Conservation (phyloP, 1,140 invertebrate genomes). For the Drosophila nannoptera region DNA sequence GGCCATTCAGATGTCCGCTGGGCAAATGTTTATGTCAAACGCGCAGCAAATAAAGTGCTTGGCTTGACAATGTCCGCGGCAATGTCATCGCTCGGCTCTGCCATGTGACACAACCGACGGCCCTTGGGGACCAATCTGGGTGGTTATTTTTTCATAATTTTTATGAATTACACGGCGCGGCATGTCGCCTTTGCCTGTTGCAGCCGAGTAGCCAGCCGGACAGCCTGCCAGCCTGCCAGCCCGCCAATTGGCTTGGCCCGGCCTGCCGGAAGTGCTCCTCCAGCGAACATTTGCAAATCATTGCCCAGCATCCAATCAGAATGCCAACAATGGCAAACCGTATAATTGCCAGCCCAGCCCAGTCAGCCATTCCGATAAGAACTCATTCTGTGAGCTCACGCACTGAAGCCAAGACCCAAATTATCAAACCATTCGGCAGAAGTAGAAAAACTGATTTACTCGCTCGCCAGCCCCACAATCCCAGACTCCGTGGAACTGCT, state of each 20-base stretch:
- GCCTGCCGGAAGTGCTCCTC: slow-evolving; percentile 38
- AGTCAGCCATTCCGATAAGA: slow-evolving; percentile 26
- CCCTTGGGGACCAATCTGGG: slow-evolving; percentile 76
- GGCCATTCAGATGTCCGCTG: slow-evolving; percentile 74
- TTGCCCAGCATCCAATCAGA: slow-evolving; percentile 18
- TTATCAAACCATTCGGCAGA: slow-evolving; percentile 36
- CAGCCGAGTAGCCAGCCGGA: slow-evolving; percentile 5
- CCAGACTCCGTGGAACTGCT: slow-evolving; percentile 27
- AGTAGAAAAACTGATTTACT: slow-evolving; percentile 50
- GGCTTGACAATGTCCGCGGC: slow-evolving; percentile 71
- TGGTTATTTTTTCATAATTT: slow-evolving; percentile 71
- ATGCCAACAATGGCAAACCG: slow-evolving; percentile 10
- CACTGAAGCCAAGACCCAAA: slow-evolving; percentile 56
- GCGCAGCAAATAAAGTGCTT: slow-evolving; percentile 76
- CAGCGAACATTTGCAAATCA: slow-evolving; percentile 53
- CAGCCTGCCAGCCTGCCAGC: not conserved
- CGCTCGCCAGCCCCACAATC: not conserved
- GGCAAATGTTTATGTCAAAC: slow-evolving; percentile 77
- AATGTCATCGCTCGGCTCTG: slow-evolving; percentile 60
- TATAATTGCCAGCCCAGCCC: slow-evolving; percentile 24
- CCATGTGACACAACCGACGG: slow-evolving; percentile 25
- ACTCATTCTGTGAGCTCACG: slow-evolving; percentile 50
- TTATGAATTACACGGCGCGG: slow-evolving; percentile 62
- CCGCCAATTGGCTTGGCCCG: slow-evolving; percentile 17
- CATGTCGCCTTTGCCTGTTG: slow-evolving; percentile 38